Evolutionary conservation across 2,113 vertebrate species (phyloP).

Genomic region (Syrrhaptes paradoxus): DNA sequence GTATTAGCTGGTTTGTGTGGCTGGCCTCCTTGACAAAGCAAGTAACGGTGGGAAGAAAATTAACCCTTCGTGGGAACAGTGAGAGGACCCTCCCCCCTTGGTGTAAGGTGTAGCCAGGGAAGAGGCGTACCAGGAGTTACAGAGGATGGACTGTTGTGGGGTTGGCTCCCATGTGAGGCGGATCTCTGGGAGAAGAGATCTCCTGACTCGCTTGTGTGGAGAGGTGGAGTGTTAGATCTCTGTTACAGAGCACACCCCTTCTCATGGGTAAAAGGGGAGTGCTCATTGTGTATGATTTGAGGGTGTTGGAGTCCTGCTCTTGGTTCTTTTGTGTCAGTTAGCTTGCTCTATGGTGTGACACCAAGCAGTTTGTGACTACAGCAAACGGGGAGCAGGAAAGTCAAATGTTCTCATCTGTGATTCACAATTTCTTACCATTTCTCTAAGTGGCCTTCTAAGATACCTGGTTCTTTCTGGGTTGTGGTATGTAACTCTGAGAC

Average conservation of each 20-base stretch:
- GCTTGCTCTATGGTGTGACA: not conserved
- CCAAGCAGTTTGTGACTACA: not conserved
- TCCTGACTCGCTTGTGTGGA: not conserved
- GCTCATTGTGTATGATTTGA: not conserved
- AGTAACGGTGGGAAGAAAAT: not conserved
- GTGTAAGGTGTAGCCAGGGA: not conserved
- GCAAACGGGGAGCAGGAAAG: not conserved
- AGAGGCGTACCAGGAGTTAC: not conserved
- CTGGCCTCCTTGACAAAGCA: not conserved
- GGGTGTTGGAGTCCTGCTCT: not conserved
- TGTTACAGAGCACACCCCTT: not conserved
- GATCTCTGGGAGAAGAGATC: not conserved
- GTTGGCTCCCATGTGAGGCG: fast-evolving
- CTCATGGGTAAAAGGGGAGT: fast-evolving
- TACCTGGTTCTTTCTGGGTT: not conserved
- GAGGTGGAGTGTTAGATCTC: not conserved
- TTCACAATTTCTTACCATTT: not conserved
- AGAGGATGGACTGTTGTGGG: not conserved
- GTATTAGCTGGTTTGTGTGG: not conserved
- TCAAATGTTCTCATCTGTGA: not conserved
- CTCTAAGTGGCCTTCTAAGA: not conserved
- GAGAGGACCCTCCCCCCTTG: fast-evolving
- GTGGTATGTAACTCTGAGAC: not conserved
- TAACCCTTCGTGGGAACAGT: not conserved
- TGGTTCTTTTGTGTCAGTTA: not conserved